Evolutionary conservation across 2,113 vertebrate genomes (phyloP).

Genomic region (Apeltes quadracus): DNA sequence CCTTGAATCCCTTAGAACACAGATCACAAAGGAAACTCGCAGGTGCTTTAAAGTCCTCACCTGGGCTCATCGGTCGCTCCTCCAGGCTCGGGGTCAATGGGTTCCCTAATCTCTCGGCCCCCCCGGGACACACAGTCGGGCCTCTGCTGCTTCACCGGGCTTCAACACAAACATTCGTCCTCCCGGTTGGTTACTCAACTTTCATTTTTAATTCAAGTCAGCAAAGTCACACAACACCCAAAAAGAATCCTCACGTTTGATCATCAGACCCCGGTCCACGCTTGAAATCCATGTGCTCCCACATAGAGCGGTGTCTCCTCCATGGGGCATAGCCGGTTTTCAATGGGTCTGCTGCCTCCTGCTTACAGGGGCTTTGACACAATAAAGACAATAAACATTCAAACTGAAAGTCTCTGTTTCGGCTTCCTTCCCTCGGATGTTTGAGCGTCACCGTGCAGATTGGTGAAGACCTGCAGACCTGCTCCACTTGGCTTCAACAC

Average conservation of each 20-base stretch:
- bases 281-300: background rate
- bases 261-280: background rate
- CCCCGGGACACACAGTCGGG: background rate
- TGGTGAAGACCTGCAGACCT: slow-evolving; percentile 1
- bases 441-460: background rate
- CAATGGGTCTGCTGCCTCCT: background rate
- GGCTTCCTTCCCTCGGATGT: background rate
- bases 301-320: background rate
- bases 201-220: background rate
- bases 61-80: background rate
- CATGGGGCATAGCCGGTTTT: background rate
- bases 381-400: background rate
- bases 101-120: rapidly evolving
- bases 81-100: background rate
- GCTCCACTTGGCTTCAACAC: background rate
- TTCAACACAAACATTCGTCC: slow-evolving; percentile 2
- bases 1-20: background rate
- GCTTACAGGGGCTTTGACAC: background rate
- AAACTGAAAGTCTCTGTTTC: background rate
- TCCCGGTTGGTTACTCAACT: background rate
- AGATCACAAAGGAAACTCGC: too few species aligned
- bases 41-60: slow-evolving; percentile 1
- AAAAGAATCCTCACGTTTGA: slow-evolving; percentile 5
- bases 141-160: background rate
- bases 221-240: background rate